A percentile compares a stretch with the other conserved stretches of the same genome.
Evolutionary conservation across 2,888 invertebrate genomes (phyloP).

Genomic region (Xylota segnis): DNA sequence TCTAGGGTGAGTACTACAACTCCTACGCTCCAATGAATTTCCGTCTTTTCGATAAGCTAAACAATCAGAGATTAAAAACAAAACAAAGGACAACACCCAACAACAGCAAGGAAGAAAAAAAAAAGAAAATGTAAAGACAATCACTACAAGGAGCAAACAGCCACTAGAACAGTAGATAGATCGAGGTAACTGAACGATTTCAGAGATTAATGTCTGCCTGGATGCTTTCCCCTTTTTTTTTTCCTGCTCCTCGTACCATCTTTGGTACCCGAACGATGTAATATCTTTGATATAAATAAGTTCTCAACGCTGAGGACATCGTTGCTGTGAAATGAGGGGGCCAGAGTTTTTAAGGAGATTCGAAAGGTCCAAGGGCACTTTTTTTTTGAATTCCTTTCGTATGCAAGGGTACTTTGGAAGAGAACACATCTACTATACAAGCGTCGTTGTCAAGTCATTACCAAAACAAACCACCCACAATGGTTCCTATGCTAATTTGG

Average conservation of each 20-base stretch:
- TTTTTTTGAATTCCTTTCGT: neutral
- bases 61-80: conserved; percentile 43
- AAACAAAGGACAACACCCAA: conserved; percentile 5
- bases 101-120: neutral
- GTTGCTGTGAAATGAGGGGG: conserved; percentile 21
- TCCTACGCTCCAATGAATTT: conserved; percentile 44
- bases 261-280: conserved; percentile 4
- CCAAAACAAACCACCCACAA: conserved; percentile 41
- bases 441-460: conserved; percentile 38
- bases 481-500: conserved; percentile 39
- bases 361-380: conserved; percentile 10
- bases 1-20: neutral
- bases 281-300: conserved; percentile 39
- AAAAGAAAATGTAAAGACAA: neutral
- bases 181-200: conserved; percentile 29
- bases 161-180: conserved; percentile 4
- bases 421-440: neutral
- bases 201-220: conserved; percentile 38
- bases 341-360: neutral
- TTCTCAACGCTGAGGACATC: conserved; percentile 38
- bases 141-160: conserved; percentile 4
- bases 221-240: conserved; percentile 13
- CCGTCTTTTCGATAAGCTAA: conserved; percentile 38
- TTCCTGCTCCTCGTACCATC: neutral
- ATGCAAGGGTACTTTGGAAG: neutral